These are phyloP conservation scores for Poeciliopsis occidentalis DNA, from an alignment of 2,113 vertebrate genomes.

Conservation along the genomic window DNA sequence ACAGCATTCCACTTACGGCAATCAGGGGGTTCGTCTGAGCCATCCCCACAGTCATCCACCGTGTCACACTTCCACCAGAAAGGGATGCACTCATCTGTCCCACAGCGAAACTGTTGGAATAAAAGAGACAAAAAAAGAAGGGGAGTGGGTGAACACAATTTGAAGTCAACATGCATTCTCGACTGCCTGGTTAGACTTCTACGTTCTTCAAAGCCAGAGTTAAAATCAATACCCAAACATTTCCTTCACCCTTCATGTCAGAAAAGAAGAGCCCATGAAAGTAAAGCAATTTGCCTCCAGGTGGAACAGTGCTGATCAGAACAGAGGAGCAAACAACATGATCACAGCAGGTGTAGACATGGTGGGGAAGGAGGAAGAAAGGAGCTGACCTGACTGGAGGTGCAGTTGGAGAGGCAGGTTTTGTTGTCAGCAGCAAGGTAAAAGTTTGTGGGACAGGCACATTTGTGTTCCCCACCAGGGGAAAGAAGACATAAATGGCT, in stretches of 20 bases:
- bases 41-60: conserved; percentile 96
- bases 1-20: conserved; percentile 88
- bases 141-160: neutral
- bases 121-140: neutral
- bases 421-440: conserved; percentile 94
- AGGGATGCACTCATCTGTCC: conserved; percentile 97
- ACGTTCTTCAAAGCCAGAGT: conserved; percentile 44
- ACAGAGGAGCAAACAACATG: conserved; percentile 7
- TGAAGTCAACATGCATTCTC: conserved; percentile 26
- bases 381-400: conserved; percentile 91
- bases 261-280: conserved; percentile 16
- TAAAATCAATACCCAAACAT: conserved; percentile 44
- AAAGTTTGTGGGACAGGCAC: conserved; percentile 97
- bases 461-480: conserved; percentile 87
- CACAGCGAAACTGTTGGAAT: conserved; percentile 90
- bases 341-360: conserved; percentile 1
- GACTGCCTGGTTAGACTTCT: conserved; percentile 9
- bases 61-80: conserved; percentile 99
- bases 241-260: conserved; percentile 10
- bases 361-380: neutral
- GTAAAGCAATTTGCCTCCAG: conserved; percentile 35
- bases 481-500: conserved; percentile 97
- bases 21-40: conserved; percentile 94
- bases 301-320: conserved; percentile 20
- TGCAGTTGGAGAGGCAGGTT: conserved; percentile 97